Base-by-base conservation (phyloP, 2,797 vertebrate genomes). In the Garrulus glandarius region DNA sequence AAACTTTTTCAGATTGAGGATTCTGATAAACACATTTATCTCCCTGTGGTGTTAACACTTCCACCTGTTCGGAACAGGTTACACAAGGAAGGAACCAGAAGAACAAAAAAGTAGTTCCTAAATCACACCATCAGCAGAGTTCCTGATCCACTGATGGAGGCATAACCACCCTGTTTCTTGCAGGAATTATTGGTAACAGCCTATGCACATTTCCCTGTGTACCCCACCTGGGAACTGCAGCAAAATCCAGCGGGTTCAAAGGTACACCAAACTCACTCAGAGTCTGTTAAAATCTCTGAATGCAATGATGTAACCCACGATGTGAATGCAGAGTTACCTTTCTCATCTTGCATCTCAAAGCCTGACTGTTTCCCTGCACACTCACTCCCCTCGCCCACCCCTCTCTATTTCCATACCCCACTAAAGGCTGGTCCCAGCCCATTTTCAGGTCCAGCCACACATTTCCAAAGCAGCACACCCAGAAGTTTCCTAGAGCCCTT, bases 231-330 rank as follows among this genome's bases (percentile, higher is more conserved):
- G 71, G 63, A 72, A 91, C 72, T 0, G 11, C 16, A 63, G 57
- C 23, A 57, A 74, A 80, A 56, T 5, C 44, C 5, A 24, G 24
- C 0, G 36, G 34, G 77, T 18, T 49, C 64, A 19, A 34, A 76
- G 29, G 27, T 12, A 19, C 5, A 4, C 13, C 10, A 4, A 8
- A 11, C 24, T 67, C 2, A 52, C 0, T 15, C 23, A 30, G 23
- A 39, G 21, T 0, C 1, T 24, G 36, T 16, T 24, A 1, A 50
- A 32, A 36, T 5, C 60, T 27, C 37, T 9, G 20, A 55, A 49
- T 3, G 23, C 56, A 64, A 20, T 1, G 27, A 37, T 15, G 32
- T 1, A 60, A 47, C 10, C 32, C 21, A 32, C 1, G 0, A 16
- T 0, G 24, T 7, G 41, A 63, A 63, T 60, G 43, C 30, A 61